Percentiles rank a stretch among this genome's conserved stretches.
Evolutionary conservation across 2,797 vertebrate genomes (phyloP).

Genomic region (Mormyrops attenuatus): DNA sequence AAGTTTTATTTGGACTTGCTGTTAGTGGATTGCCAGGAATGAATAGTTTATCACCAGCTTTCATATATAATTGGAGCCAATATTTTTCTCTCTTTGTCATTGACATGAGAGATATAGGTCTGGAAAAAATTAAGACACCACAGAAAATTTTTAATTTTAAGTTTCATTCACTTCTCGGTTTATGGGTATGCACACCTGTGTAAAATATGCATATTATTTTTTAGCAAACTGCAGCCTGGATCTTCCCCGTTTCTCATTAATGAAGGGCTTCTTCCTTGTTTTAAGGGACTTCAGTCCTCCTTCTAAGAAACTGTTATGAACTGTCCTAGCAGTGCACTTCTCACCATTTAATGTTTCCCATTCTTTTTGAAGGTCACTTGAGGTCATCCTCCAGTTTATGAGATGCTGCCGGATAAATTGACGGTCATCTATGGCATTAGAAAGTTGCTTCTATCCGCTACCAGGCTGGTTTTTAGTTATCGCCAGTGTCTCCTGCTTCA

Average conservation of each 20-base stretch:
- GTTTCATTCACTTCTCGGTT: not conserved
- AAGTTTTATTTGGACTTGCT: not conserved
- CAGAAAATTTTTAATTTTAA: not conserved
- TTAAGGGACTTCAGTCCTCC: not conserved
- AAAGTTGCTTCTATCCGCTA: too few relatives aligned
- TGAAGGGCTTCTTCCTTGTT: not conserved
- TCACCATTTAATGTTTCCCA: too few relatives aligned
- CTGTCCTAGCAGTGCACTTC: too few relatives aligned
- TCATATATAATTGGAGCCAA: not conserved
- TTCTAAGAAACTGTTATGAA: not conserved
- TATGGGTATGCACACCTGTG: not conserved
- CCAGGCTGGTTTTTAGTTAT: too few relatives aligned
- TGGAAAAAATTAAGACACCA: not conserved
- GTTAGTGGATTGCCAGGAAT: not conserved
- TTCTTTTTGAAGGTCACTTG: too few relatives aligned
- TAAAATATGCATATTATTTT: not conserved
- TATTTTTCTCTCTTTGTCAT: not conserved
- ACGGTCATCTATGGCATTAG: too few relatives aligned
- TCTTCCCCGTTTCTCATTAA: too few relatives aligned
- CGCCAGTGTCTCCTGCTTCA: too few relatives aligned
- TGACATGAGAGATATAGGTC: not conserved
- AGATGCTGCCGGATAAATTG: too few relatives aligned
- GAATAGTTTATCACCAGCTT: not conserved
- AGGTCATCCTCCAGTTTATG: too few relatives aligned
- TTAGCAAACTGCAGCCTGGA: not conserved